Conservation (phyloP, 2,888 invertebrate genomes). For the Himalopsyche japonica region DNA sequence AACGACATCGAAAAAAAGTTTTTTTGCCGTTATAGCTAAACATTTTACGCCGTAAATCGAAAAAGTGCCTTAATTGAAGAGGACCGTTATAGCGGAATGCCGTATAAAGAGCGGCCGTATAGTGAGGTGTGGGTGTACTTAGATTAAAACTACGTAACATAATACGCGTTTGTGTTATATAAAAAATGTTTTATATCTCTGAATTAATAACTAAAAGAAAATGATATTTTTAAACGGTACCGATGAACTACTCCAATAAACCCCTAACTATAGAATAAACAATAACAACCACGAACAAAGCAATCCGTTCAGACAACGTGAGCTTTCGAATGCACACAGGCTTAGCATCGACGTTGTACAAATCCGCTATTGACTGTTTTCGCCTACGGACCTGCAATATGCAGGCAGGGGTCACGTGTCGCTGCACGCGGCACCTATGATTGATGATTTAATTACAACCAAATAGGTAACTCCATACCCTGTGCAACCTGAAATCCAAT, state of each 20-base stretch:
- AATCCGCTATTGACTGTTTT: not conserved
- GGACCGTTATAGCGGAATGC: too few species aligned
- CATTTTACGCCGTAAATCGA: too few species aligned
- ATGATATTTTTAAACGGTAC: too few species aligned
- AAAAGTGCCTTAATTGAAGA: too few species aligned
- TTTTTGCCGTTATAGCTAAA: too few species aligned
- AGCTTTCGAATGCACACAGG: not conserved
- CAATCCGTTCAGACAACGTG: not conserved
- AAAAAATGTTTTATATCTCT: too few species aligned
- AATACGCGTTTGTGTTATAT: too few species aligned
- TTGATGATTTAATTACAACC: constrained; percentile 14
- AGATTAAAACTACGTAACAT: too few species aligned
- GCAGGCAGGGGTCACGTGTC: not conserved
- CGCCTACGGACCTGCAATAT: not conserved
- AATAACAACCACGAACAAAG: not conserved
- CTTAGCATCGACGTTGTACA: not conserved
- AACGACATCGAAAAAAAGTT: too few species aligned
- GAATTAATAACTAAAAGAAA: too few species aligned
- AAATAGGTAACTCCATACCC: not conserved
- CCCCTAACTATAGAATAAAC: not conserved
- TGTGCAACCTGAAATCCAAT: not conserved
- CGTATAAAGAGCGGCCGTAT: too few species aligned
- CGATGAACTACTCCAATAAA: not conserved
- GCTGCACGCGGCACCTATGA: constrained; percentile 17
- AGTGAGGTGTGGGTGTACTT: too few species aligned